Evolutionary conservation across 2,113 vertebrate genomes (phyloP).

Genomic region (Phalacrocorax aristotelis): DNA sequence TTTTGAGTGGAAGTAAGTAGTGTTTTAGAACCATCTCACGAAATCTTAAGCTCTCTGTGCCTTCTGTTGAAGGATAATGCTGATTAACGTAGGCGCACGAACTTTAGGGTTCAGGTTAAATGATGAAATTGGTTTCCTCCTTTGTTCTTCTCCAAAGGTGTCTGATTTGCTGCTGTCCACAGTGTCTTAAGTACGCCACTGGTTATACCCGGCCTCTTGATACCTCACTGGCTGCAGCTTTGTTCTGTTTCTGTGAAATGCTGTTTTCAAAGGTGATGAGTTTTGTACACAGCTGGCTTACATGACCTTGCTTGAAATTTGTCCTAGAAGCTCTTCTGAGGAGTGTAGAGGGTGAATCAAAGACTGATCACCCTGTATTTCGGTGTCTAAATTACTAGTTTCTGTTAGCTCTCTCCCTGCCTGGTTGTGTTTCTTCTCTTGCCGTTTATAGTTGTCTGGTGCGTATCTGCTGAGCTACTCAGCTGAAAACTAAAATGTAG

Average conservation of each 20-base stretch:
- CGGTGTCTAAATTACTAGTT: neutral
- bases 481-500: neutral
- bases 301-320: neutral
- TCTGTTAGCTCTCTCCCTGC: neutral
- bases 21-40: neutral
- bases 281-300: neutral
- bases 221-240: neutral
- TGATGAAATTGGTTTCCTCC: neutral
- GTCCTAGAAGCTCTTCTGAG: neutral
- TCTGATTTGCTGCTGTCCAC: neutral
- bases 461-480: neutral
- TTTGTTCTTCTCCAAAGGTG: neutral
- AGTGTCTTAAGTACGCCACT: neutral
- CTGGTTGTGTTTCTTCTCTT: neutral
- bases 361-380: neutral
- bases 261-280: neutral
- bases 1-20: neutral
- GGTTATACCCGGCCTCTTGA: neutral
- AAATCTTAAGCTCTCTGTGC: neutral
- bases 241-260: neutral
- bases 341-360: neutral
- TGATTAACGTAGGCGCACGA: neutral
- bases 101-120: neutral
- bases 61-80: neutral
- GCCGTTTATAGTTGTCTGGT: rapidly evolving